A percentile compares a stretch with the other conserved stretches of the same genome.
These are phyloP conservation scores for Diplodus puntazzo DNA, from an alignment of 2,797 vertebrate genomes.

Conservation along the genomic window DNA sequence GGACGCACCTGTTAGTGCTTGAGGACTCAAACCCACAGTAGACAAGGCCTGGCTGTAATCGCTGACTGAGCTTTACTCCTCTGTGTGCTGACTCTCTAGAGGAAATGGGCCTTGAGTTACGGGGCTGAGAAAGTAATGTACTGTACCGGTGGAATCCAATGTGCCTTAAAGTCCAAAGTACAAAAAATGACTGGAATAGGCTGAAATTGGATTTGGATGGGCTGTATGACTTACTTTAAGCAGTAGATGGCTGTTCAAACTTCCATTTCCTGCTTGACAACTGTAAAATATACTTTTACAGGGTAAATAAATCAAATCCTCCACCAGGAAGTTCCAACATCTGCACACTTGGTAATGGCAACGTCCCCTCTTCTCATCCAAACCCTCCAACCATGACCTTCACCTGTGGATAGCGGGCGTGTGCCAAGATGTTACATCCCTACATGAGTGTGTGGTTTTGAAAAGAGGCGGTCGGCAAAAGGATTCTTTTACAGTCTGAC, in stretches of 20 bases:
- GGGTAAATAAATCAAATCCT: conserved; percentile 41
- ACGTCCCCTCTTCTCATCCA: conserved; percentile 25
- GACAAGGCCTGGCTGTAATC: background rate
- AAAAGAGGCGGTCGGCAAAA: conserved; percentile 1
- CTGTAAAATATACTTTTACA: conserved; percentile 34
- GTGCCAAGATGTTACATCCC: conserved; percentile 11
- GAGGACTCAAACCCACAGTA: background rate
- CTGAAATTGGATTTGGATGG: conserved; percentile 1
- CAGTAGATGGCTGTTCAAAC: conserved; percentile 6
- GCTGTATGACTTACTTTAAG: conserved; percentile 21
- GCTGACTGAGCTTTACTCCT: conserved; percentile 11
- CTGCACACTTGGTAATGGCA: conserved; percentile 27
- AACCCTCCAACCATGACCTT: conserved; percentile 35
- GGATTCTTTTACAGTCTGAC: conserved; percentile 28
- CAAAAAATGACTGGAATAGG: conserved; percentile 13
- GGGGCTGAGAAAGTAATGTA: conserved; percentile 4
- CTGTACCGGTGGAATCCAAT: background rate
- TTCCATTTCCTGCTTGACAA: conserved; percentile 36
- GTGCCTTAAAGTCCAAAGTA: conserved; percentile 2
- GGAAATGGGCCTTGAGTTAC: conserved; percentile 23
- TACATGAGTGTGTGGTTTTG: conserved; percentile 1
- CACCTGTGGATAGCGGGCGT: conserved; percentile 32
- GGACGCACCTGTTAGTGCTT: background rate
- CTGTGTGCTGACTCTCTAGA: background rate
- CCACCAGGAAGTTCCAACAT: conserved; percentile 34